phyloP scores from a whole-genome alignment of 1,140 invertebrate genomes.

The Brachionus calyciflorus region DNA sequence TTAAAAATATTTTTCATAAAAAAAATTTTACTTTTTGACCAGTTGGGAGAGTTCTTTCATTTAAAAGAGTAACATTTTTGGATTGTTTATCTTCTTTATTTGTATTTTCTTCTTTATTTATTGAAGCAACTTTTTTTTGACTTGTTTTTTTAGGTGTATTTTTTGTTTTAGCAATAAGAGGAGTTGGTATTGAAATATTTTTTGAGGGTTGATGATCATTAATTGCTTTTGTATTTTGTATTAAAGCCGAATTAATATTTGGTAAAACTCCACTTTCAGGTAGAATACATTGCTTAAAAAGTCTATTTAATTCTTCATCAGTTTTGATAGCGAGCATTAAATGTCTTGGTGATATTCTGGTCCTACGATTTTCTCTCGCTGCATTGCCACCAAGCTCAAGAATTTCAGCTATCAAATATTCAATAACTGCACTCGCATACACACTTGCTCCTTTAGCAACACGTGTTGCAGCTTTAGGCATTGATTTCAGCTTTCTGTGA shows the following conservation, averaged over 20 bases:
- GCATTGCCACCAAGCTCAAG: conserved; percentile 68
- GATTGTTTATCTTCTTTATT: conserved; percentile 48
- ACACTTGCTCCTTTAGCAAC: background rate
- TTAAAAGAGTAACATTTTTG: conserved; percentile 46
- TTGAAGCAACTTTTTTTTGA: conserved; percentile 37
- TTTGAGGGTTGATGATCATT: too few species aligned
- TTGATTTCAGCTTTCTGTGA: conserved; percentile 61
- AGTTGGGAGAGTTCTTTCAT: background rate
- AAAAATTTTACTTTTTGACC: conserved; percentile 37
- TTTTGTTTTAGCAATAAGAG: too few species aligned
- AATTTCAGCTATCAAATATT: conserved; percentile 66
- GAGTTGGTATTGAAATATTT: too few species aligned
- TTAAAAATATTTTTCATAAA: background rate
- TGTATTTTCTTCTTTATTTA: background rate
- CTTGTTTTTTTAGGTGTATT: too few species aligned
- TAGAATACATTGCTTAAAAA: conserved; percentile 76
- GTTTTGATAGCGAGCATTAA: conserved; percentile 77
- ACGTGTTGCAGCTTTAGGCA: conserved; percentile 53
- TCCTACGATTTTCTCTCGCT: conserved; percentile 64
- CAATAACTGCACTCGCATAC: conserved; percentile 39
- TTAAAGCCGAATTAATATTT: background rate
- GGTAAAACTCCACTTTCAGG: conserved; percentile 79
- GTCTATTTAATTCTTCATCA: conserved; percentile 76
- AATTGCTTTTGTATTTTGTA: background rate
- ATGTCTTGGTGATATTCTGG: conserved; percentile 75